A percentile compares a stretch with the other conserved stretches of the same genome.
Conservation (phyloP, 1,140 invertebrate species). For the Cydia pomonella region DNA sequence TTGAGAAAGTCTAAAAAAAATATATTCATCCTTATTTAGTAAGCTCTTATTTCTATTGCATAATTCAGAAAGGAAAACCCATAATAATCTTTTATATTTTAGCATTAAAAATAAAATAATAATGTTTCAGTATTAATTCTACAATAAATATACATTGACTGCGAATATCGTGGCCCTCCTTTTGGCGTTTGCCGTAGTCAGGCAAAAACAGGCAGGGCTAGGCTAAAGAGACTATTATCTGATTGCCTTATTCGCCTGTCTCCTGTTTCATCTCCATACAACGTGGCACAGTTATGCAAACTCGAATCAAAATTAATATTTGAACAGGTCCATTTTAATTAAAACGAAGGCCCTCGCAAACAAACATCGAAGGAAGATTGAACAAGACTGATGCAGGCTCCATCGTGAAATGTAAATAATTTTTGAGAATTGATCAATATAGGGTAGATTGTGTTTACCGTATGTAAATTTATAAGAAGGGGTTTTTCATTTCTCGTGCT, state of each 20-base stretch:
- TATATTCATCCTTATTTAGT: too few relatives aligned
- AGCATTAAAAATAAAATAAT: too few relatives aligned
- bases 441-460: not conserved
- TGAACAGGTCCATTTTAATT: slow-evolving; percentile 21
- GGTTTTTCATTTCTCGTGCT: too few relatives aligned
- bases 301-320: slow-evolving; percentile 18
- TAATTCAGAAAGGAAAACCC: too few relatives aligned
- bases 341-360: not conserved
- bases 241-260: not conserved
- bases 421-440: slow-evolving; percentile 9
- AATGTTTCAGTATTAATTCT: too few relatives aligned
- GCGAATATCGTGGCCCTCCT: too few relatives aligned
- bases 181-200: too few relatives aligned
- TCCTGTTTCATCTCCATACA: slow-evolving; percentile 7
- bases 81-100: too few relatives aligned
- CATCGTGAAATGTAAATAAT: not conserved
- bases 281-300: slow-evolving; percentile 22
- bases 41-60: too few relatives aligned
- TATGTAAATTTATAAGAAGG: not conserved
- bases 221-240: not conserved
- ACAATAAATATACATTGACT: too few relatives aligned
- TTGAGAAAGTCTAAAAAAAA: too few relatives aligned
- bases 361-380: slow-evolving; percentile 2
- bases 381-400: not conserved
- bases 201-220: too few relatives aligned